phyloP scores from a whole-genome alignment of 2,888 invertebrate genomes.

The Erebia aethiops region DNA sequence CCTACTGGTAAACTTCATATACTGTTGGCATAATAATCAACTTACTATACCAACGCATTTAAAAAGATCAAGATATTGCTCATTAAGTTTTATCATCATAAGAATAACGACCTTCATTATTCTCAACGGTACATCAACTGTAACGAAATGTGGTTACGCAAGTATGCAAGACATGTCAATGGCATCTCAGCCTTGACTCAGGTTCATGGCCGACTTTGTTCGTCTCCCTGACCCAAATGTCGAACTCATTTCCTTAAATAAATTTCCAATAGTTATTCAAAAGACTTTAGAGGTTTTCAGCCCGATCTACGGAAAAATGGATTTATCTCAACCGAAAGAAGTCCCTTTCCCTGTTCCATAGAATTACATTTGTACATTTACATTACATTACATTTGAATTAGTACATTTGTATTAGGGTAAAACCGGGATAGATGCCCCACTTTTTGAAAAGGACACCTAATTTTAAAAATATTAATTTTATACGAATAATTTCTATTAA shows the following conservation, averaged over 20 bases:
- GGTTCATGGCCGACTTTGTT: constrained; percentile 20
- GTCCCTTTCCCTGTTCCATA: background rate
- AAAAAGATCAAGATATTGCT: background rate
- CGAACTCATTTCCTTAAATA: constrained; percentile 21
- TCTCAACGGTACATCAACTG: constrained; percentile 6
- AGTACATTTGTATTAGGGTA: too few species aligned
- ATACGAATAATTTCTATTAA: too few species aligned
- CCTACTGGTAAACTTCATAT: too few species aligned
- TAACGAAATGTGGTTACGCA: constrained; percentile 18
- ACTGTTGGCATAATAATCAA: too few species aligned
- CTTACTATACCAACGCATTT: background rate
- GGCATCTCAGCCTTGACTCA: constrained; percentile 20
- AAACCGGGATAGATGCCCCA: too few species aligned
- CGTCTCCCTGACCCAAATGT: constrained; percentile 20
- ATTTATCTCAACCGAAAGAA: background rate
- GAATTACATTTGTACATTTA: too few species aligned
- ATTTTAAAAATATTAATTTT: too few species aligned
- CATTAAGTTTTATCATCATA: background rate
- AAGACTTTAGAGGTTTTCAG: background rate
- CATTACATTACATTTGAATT: too few species aligned
- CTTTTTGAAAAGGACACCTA: too few species aligned
- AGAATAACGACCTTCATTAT: background rate
- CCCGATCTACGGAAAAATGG: background rate
- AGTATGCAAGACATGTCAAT: constrained; percentile 21
- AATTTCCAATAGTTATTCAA: constrained; percentile 6